Evolutionary conservation across 2,113 vertebrate species (phyloP).

Genomic region (Pelmatolapia mariae): DNA sequence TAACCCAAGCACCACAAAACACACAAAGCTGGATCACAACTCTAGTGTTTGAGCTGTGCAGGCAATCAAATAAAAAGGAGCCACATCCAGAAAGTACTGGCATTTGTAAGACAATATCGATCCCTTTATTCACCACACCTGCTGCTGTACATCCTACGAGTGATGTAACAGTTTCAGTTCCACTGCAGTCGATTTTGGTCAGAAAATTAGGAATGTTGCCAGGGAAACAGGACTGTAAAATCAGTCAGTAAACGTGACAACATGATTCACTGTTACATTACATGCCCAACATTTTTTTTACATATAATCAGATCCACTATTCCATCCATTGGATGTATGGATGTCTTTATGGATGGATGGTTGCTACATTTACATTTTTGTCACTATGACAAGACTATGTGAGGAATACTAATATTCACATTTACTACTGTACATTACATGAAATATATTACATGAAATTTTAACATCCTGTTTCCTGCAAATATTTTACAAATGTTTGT

Average conservation of each 20-base stretch:
- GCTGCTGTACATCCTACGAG: neutral
- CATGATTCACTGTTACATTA: neutral
- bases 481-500: neutral
- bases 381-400: neutral
- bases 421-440: neutral
- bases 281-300: neutral
- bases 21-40: neutral
- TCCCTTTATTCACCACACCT: neutral
- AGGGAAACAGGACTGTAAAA: neutral
- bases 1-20: neutral
- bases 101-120: neutral
- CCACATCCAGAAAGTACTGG: neutral
- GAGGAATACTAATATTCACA: neutral
- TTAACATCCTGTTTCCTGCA: neutral
- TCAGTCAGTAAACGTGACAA: neutral
- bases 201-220: neutral
- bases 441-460: neutral
- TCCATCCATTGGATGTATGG: neutral
- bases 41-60: neutral
- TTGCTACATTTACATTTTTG: neutral
- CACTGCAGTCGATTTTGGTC: neutral
- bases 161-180: neutral
- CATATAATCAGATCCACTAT: neutral
- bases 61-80: neutral
- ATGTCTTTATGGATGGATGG: neutral